Conservation (phyloP, 2,888 invertebrate genomes). For the Pristionchus exspectatus region DNA sequence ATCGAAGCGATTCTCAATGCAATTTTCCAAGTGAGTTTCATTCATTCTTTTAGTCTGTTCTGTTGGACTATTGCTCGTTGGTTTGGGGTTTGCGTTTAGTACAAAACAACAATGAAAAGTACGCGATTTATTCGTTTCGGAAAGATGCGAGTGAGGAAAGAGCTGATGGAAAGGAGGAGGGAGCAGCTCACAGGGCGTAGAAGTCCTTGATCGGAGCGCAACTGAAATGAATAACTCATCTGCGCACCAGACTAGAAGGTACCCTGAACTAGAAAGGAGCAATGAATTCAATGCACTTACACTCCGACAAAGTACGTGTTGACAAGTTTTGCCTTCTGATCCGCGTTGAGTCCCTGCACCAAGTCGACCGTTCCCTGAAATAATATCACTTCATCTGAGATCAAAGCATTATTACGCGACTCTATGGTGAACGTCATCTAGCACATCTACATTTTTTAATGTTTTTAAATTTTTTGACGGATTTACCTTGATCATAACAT, state of each 20-base stretch:
- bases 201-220: slow-evolving; percentile 24
- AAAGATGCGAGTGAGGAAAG: not conserved
- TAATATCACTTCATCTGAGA: too few species aligned
- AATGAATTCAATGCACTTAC: not conserved
- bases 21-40: not conserved
- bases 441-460: too few species aligned
- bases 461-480: too few species aligned
- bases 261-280: not conserved
- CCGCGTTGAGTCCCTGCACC: not conserved
- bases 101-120: not conserved
- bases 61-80: not conserved
- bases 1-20: not conserved
- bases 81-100: not conserved
- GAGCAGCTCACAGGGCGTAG: not conserved
- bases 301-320: slow-evolving; percentile 13
- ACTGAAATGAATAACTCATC: not conserved
- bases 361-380: slow-evolving; percentile 1
- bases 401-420: too few species aligned
- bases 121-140: slow-evolving; percentile 5
- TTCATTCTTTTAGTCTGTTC: not conserved
- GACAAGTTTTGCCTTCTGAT: not conserved
- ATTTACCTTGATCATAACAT: not conserved
- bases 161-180: not conserved
- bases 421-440: too few species aligned
- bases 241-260: too few species aligned